A percentile compares a stretch with the other conserved stretches of the same genome.
Conservation (phyloP, 2,888 invertebrate species). For the Hecatera dysodea region DNA sequence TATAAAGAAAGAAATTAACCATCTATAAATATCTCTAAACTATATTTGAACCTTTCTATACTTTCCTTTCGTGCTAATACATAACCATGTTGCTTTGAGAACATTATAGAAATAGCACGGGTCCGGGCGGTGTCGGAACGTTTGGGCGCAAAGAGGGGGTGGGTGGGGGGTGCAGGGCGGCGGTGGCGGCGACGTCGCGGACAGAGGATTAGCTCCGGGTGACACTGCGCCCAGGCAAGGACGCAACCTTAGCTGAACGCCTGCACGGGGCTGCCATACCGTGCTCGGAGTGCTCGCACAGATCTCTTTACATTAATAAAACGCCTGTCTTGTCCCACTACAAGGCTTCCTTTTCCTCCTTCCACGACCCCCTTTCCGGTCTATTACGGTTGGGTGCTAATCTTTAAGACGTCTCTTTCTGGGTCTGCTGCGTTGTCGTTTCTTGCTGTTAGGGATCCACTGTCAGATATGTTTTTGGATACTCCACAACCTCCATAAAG, state of each 20-base stretch:
- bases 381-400: background rate
- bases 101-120: constrained; percentile 20
- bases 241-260: constrained; percentile 48
- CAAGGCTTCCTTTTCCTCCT: background rate
- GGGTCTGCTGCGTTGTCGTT: background rate
- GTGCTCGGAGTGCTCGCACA: background rate
- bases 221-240: constrained; percentile 66
- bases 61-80: background rate
- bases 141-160: constrained; percentile 19
- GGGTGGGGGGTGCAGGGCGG: constrained; percentile 41
- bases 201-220: constrained; percentile 64
- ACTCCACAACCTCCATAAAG: no score
- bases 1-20: background rate
- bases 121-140: constrained; percentile 14
- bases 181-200: constrained; percentile 66
- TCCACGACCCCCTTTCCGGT: background rate
- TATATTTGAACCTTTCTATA: background rate
- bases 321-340: background rate
- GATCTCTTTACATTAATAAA: background rate
- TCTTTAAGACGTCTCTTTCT: background rate
- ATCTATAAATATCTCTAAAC: background rate
- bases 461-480: background rate
- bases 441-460: background rate
- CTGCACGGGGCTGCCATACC: constrained; percentile 11
- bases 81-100: constrained; percentile 10